phyloP scores from a whole-genome alignment of 2,797 vertebrate species.

The Malurus leucopterus region DNA sequence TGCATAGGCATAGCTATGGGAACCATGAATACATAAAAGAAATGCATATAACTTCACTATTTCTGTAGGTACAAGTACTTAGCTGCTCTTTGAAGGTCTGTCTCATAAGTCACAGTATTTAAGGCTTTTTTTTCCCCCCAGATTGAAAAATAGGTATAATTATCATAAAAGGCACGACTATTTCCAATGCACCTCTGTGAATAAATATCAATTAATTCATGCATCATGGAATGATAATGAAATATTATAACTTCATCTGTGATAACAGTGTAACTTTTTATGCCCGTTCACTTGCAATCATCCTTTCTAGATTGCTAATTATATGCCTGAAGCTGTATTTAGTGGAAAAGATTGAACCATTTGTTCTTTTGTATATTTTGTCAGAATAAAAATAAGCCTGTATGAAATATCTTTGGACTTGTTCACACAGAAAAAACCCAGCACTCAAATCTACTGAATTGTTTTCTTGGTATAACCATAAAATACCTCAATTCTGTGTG shows the following conservation, averaged over 20 bases:
- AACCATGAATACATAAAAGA: not conserved
- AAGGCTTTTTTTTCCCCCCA: not conserved
- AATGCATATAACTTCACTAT: not conserved
- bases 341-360: constrained; percentile 52
- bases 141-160: constrained; percentile 53
- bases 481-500: not conserved
- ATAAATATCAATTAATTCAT: constrained; percentile 63
- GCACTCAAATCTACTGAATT: not conserved
- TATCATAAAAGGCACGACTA: constrained; percentile 39
- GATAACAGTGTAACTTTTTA: constrained; percentile 61
- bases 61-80: not conserved
- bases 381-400: constrained; percentile 28
- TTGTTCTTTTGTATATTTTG: constrained; percentile 58
- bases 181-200: constrained; percentile 47
- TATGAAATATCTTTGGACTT: constrained; percentile 20
- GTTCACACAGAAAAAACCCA: not conserved
- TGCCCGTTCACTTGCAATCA: constrained; percentile 58
- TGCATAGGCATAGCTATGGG: not conserved
- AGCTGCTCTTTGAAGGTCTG: constrained; percentile 7
- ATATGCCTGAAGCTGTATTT: constrained; percentile 56
- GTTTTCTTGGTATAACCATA: not conserved
- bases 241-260: constrained; percentile 63
- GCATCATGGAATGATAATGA: constrained; percentile 60
- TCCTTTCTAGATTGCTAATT: constrained; percentile 64
- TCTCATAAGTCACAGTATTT: constrained; percentile 18